These are phyloP conservation scores for Carollia perspicillata DNA, from an alignment of 2,113 vertebrate genomes.

Conservation along the genomic window DNA sequence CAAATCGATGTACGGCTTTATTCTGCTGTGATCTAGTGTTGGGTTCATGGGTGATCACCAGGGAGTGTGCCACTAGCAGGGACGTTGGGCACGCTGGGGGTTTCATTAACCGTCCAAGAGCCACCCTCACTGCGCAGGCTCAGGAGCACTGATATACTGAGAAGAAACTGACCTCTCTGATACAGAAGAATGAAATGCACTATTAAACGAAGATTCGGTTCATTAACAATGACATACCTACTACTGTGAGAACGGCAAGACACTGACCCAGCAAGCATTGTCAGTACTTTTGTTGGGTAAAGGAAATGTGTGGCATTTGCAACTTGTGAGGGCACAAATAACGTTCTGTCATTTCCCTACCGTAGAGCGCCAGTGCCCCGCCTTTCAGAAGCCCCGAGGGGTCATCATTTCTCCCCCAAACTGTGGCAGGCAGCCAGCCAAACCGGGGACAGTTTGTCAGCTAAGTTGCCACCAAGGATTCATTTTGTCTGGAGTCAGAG, in stretches of 20 bases:
- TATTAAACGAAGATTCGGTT: neutral
- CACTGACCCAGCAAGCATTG: neutral
- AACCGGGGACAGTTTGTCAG: constrained; percentile 85
- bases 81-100: neutral
- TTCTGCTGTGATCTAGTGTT: neutral
- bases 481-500: constrained; percentile 85
- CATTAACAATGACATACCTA: neutral
- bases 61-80: neutral
- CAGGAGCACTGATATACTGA: neutral
- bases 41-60: neutral
- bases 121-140: neutral
- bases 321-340: neutral
- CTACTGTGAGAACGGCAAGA: neutral
- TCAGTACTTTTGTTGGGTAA: neutral
- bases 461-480: constrained; percentile 91
- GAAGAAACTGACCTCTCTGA: neutral
- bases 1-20: neutral
- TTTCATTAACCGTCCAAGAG: neutral
- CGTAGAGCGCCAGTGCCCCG: constrained; percentile 89
- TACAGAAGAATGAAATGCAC: neutral
- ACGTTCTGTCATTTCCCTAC: neutral
- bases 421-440: constrained; percentile 86
- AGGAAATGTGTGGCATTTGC: neutral
- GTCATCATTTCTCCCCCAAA: constrained; percentile 85
- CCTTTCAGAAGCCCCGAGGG: constrained; percentile 82